Evolutionary conservation across 2,797 vertebrate genomes (phyloP), one percentile per base, ranked within the genome.

Genomic region (Neosilurus hyrtlii): DNA sequence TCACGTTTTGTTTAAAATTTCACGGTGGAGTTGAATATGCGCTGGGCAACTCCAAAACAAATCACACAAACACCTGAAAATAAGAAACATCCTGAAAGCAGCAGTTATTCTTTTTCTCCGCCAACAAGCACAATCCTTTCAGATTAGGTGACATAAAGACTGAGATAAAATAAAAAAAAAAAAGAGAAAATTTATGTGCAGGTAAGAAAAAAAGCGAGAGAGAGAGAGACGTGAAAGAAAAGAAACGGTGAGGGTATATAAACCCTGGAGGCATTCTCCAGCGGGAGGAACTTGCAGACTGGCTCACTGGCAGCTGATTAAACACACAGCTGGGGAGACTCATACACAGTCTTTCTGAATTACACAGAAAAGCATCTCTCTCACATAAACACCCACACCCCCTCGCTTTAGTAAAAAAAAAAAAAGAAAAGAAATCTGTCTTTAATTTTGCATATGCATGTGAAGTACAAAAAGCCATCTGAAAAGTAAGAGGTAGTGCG

Each of bases 301-400:
- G 37, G 82, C 74, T 84, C 85, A 67, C 81, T 87, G 88, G 86
- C 88, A 89, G 88, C 85, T 89, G 86, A 86, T 87, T 85, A 89
- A 89, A 87, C 86, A 85, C 86, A 84, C 77, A 22, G 80, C 81
- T 86, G 82, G 67, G 75, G 75, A 80, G 76, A 43, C 79, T 81
- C 82, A 52, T 49, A 82, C 82, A 83, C 76, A 85, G 62, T 81
- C 73, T 79, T 80, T 84, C 81, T 87, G 82, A 86, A 82, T 79
- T 78, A 84, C 63, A 85, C 63, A 79, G 52, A 84, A 86, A 88
- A 86, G 84, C 63, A 79, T 65, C 77, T 77, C 62, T 78, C 37
- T 68, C 54, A 83, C 63, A 83, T 61, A 83, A 80, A 84, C 83
- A 86, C 72, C 77, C 82, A 79, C 75, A 62, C 57, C 43, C 26